Evolutionary conservation across 2,888 invertebrate genomes (phyloP), one percentile per base, ranked within the genome.

Genomic region (Nephrocerus scutellatus): DNA sequence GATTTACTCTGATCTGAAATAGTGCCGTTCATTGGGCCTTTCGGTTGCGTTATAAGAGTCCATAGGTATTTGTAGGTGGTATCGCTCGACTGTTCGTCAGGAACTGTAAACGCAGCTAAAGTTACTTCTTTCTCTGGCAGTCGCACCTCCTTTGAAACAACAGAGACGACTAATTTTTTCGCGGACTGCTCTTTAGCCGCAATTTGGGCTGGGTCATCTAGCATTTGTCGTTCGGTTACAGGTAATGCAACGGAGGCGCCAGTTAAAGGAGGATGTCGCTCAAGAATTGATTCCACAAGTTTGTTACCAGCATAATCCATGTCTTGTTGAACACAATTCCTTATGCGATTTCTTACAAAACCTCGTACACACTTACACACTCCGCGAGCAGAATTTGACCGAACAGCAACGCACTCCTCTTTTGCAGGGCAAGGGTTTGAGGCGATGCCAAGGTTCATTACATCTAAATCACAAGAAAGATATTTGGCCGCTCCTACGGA

Each of bases 1-100:
- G 82, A 80, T 19, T 85, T 85, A 57, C 87, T 89, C 63, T 89
- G 87, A 60, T 81, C 80, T 43, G 84, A 82, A 70, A 87, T 83
- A 38, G 83, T 81, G 42, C 82, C 81, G 62, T 76, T 74, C 49
- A 76, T 78, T 13, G 79, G 78, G n/a, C 82, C 84, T 49, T 82
- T 82, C 0, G 91, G 91, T 59, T 88, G 85, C 41, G 83, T 81
- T 41, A 91, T 75, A 20, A 92, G 72, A 13, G 81, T 84, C 93
- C 93, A 95, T 18, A 83, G 82, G 66, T 89, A 93, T 56, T 82
- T 84, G 62, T 89, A 93, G 59, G 82, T 82, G 41, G 75, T 79
- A 59, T 75, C 77, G 56, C 79, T 80, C 3, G 77, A 71, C 44
- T 79, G 75, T 55, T 84, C 83, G 47, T 80, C 79, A 6, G 88